Evolutionary conservation across 2,113 vertebrate species (phyloP).

Genomic region (Aplodontia rufa): DNA sequence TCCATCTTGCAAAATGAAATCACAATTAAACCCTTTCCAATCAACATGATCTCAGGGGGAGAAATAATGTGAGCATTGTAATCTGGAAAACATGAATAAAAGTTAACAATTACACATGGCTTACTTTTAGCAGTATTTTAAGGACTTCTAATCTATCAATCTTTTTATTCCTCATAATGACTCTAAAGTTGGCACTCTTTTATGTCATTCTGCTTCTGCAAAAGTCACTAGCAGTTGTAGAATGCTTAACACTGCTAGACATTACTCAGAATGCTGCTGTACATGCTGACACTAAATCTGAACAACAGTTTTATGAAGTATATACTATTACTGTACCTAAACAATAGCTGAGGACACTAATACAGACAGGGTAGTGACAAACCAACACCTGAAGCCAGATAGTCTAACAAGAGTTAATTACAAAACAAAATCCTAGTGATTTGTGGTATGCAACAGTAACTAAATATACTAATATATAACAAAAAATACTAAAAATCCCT

Average conservation of each 20-base stretch:
- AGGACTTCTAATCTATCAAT: not conserved
- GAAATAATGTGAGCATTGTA: not conserved
- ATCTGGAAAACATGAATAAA: not conserved
- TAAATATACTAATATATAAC: not conserved
- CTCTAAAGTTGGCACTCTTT: not conserved
- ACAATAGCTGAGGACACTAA: not conserved
- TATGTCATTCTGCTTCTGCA: not conserved
- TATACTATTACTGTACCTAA: not conserved
- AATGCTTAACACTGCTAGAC: not conserved
- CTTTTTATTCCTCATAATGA: not conserved
- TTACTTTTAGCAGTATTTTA: not conserved
- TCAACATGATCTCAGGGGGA: not conserved
- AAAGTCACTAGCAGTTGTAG: not conserved
- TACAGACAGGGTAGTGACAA: not conserved
- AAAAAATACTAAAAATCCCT: not conserved
- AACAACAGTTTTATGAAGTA: not conserved
- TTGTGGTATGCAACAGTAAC: not conserved
- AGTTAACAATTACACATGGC: not conserved
- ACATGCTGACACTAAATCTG: not conserved
- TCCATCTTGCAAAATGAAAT: not conserved
- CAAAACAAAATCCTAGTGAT: not conserved
- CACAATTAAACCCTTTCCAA: not conserved
- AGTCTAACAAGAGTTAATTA: not conserved
- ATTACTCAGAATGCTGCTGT: not conserved
- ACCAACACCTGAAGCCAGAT: not conserved